Evolutionary conservation across 1,140 invertebrate species (phyloP).

Genomic region (Diprion similis): DNA sequence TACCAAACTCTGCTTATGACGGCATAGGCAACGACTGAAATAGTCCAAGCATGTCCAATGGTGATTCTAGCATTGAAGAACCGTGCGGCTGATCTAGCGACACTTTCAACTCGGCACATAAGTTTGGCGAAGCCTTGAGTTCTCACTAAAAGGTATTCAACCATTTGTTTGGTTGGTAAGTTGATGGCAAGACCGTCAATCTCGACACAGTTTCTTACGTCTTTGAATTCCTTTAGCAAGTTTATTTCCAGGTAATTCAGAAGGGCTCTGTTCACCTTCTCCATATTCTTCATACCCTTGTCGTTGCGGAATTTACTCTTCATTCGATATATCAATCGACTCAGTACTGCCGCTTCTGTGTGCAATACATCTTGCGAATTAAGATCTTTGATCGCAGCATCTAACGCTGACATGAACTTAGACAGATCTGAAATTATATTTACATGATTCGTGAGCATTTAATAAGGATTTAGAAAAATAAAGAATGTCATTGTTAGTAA

Average conservation of each 20-base stretch:
- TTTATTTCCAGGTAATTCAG: constrained; percentile 62
- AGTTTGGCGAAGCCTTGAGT: constrained; percentile 66
- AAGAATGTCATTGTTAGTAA: constrained; percentile 1
- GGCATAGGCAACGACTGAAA: constrained; percentile 64
- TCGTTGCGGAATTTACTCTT: constrained; percentile 68
- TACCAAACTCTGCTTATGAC: constrained; percentile 67
- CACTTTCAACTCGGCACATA: constrained; percentile 61
- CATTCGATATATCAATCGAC: constrained; percentile 67
- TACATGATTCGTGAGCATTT: constrained; percentile 10
- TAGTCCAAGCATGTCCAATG: constrained; percentile 64
- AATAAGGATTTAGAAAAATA: constrained; percentile 1
- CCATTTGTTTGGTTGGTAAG: constrained; percentile 66
- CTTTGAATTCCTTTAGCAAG: constrained; percentile 47
- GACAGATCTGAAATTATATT: constrained; percentile 36
- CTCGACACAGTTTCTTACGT: constrained; percentile 55
- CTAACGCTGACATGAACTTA: constrained; percentile 29
- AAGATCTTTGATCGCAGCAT: constrained; percentile 53
- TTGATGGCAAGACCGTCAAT: constrained; percentile 41
- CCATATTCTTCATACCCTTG: constrained; percentile 66
- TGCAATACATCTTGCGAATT: constrained; percentile 61
- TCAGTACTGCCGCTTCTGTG: constrained; percentile 64
- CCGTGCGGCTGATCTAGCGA: constrained; percentile 56
- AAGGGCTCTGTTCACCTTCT: constrained; percentile 64
- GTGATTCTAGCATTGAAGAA: constrained; percentile 63
- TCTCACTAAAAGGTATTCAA: constrained; percentile 65